Evolutionary conservation across 2,888 invertebrate genomes (phyloP).

Genomic region (Mythimna loreyi): DNA sequence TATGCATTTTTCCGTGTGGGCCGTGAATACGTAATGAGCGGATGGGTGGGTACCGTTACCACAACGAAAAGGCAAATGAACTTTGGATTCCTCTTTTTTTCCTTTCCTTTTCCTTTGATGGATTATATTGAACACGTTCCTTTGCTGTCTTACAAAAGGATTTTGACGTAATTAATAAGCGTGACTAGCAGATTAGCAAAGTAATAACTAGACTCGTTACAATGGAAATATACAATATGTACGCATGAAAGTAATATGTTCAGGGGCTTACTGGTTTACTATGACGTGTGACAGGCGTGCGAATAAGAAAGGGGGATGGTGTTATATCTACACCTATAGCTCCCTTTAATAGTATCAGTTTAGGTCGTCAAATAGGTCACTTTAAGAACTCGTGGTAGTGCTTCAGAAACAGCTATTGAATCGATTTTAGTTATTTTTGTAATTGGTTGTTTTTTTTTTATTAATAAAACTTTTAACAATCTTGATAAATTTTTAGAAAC

Average conservation of each 20-base stretch:
- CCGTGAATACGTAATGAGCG: slow-evolving; percentile 60
- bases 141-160: not conserved
- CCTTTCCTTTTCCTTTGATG: slow-evolving; percentile 36
- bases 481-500: not conserved
- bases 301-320: no score
- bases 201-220: not conserved
- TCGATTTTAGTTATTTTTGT: no score
- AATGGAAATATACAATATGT: not conserved
- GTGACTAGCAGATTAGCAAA: slow-evolving; percentile 1
- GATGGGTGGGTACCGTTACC: slow-evolving; percentile 57
- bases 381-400: no score
- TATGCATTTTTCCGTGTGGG: slow-evolving; percentile 63
- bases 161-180: slow-evolving; percentile 18
- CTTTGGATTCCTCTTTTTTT: slow-evolving; percentile 47
- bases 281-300: no score
- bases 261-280: no score
- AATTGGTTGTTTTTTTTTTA: no score
- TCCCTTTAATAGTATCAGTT: no score
- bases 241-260: no score
- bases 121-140: slow-evolving; percentile 26
- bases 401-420: no score
- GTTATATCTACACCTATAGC: no score
- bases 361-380: no score
- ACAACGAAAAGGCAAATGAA: slow-evolving; percentile 61
- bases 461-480: no score